Conservation (phyloP, 2,797 vertebrate species). For the Spatula versicolor region DNA sequence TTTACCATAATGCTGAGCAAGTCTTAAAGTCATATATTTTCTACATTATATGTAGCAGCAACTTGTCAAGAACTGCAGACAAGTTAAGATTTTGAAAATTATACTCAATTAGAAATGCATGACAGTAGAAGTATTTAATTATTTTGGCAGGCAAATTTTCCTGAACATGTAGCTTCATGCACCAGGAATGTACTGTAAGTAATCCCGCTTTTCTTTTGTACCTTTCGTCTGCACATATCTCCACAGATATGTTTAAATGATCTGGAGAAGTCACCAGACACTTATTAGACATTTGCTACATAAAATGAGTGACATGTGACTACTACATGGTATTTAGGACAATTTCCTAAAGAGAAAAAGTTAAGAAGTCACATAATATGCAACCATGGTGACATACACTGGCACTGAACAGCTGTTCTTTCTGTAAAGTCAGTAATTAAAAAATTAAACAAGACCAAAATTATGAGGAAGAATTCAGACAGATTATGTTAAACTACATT, state of each 20-base stretch:
- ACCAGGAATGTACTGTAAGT: slow-evolving; percentile 26
- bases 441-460: background rate
- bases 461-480: slow-evolving; percentile 7
- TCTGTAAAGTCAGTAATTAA: background rate
- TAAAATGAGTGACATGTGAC: background rate
- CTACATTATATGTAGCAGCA: slow-evolving; percentile 13
- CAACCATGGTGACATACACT: background rate
- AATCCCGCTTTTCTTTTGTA: slow-evolving; percentile 56
- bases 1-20: background rate
- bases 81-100: slow-evolving; percentile 55
- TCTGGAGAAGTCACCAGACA: slow-evolving; percentile 31
- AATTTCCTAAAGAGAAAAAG: background rate
- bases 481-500: background rate
- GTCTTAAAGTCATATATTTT: background rate
- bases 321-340: background rate
- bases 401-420: background rate
- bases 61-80: slow-evolving; percentile 55
- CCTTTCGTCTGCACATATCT: slow-evolving; percentile 29
- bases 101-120: slow-evolving; percentile 50
- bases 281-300: slow-evolving; percentile 8
- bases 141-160: slow-evolving; percentile 47
- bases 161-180: slow-evolving; percentile 64
- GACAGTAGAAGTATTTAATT: slow-evolving; percentile 55
- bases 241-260: slow-evolving; percentile 29
- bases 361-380: background rate